Conservation (phyloP, 2,113 vertebrate species). For the Seriola dumerili region DNA sequence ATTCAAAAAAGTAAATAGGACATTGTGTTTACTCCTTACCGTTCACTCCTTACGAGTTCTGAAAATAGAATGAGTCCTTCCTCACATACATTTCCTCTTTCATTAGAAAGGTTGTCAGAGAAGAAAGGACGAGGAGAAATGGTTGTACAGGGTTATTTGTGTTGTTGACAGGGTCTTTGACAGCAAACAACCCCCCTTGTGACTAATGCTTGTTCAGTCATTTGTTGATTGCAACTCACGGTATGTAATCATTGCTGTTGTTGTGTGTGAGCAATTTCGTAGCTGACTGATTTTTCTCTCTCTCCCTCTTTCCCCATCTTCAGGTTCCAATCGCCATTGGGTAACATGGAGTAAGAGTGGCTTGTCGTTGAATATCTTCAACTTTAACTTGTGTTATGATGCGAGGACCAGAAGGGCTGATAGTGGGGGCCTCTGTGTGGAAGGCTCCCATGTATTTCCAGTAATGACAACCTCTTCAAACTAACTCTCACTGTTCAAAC, state of each 20-base stretch:
- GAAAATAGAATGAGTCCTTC: background rate
- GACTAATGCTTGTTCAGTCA: slow-evolving; percentile 41
- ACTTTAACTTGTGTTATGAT: background rate
- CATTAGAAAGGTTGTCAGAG: slow-evolving; percentile 16
- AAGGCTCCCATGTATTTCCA: background rate
- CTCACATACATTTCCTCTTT: slow-evolving; percentile 3
- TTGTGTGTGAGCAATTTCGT: background rate
- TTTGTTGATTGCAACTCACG: slow-evolving; percentile 18
- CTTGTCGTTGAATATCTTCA: background rate
- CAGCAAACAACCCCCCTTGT: slow-evolving; percentile 3
- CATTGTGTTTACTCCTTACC: background rate
- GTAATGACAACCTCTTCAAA: background rate
- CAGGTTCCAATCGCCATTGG: slow-evolving; percentile 3
- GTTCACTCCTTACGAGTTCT: background rate
- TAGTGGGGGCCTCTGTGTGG: background rate
- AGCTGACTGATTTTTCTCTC: slow-evolving; percentile 26
- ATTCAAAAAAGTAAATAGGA: slow-evolving; percentile 22
- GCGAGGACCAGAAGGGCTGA: background rate
- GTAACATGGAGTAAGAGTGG: background rate
- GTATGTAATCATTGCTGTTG: slow-evolving; percentile 14
- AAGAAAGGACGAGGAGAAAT: background rate
- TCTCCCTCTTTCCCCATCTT: slow-evolving; percentile 41
- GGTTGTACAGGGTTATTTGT: slow-evolving; percentile 33
- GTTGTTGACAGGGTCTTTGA: slow-evolving; percentile 31
- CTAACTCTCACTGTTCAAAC: background rate